Percentiles rank a stretch among this genome's conserved stretches.
phyloP scores from a whole-genome alignment of 2,797 vertebrate genomes.

The Parauchenoglanis punctatus region DNA sequence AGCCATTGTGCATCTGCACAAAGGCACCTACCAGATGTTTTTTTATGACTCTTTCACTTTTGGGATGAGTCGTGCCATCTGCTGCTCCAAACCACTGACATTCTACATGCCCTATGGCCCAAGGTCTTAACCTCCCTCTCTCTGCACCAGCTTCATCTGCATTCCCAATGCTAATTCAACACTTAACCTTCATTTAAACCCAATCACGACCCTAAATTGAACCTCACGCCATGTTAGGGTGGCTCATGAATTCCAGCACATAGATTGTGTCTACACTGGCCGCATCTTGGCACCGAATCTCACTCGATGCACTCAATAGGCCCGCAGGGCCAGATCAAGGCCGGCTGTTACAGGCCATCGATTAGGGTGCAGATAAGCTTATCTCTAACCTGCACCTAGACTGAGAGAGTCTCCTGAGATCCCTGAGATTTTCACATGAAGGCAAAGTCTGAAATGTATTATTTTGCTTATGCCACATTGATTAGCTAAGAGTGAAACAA shows the following conservation, averaged over 20 bases:
- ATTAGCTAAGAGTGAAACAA: not conserved
- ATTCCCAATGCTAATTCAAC: constrained; percentile 7
- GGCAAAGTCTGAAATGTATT: not conserved
- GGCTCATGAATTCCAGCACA: constrained; percentile 27
- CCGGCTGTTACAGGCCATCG: constrained; percentile 38
- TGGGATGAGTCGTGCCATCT: constrained; percentile 55
- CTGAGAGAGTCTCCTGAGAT: constrained; percentile 29
- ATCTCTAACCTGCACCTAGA: constrained; percentile 43
- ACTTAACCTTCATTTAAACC: constrained; percentile 9
- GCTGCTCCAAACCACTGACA: constrained; percentile 52
- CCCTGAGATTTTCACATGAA: too few species aligned
- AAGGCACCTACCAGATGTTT: constrained; percentile 60
- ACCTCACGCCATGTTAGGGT: constrained; percentile 1
- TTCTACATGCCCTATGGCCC: constrained; percentile 41
- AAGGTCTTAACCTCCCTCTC: constrained; percentile 13
- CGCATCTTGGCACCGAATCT: constrained; percentile 10
- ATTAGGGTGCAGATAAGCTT: constrained; percentile 52
- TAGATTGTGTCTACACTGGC: constrained; percentile 1
- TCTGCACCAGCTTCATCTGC: not conserved
- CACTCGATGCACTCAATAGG: constrained; percentile 27
- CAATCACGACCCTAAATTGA: constrained; percentile 5
- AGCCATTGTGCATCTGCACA: constrained; percentile 60
- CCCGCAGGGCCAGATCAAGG: constrained; percentile 24
- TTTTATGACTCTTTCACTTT: constrained; percentile 48
- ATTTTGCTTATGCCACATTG: not conserved